These are phyloP conservation scores for Terebella lapidaria DNA, from an alignment of 2,888 invertebrate genomes.

Conservation along the genomic window DNA sequence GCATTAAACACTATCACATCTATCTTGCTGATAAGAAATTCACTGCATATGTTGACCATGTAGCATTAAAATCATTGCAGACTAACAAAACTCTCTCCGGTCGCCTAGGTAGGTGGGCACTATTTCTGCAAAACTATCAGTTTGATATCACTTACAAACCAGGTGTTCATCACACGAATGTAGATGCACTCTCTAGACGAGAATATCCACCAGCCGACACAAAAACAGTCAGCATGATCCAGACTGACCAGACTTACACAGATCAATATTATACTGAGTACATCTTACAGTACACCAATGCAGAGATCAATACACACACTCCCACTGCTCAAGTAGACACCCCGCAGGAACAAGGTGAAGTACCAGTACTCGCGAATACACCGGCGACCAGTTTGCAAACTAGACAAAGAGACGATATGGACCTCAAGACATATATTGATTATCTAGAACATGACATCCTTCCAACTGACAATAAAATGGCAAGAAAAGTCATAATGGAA, in stretches of 20 bases:
- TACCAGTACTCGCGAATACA: too few species aligned
- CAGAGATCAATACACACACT: background rate
- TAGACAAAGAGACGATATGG: too few species aligned
- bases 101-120: slow-evolving; percentile 19
- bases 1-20: slow-evolving; percentile 21
- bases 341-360: background rate
- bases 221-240: background rate
- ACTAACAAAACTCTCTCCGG: slow-evolving; percentile 21
- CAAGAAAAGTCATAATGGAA: background rate
- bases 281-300: background rate
- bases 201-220: background rate
- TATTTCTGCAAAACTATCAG: slow-evolving; percentile 20
- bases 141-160: background rate
- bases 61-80: slow-evolving; percentile 19
- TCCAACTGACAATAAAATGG: background rate
- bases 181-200: slow-evolving; percentile 1
- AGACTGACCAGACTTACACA: background rate
- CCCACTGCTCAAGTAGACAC: background rate
- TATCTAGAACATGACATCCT: background rate
- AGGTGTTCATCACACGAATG: background rate
- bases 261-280: background rate
- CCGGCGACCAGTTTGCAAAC: too few species aligned
- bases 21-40: slow-evolving; percentile 22
- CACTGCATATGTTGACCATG: slow-evolving; percentile 25
- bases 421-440: background rate